These are phyloP conservation scores for Tethea ocularis DNA, from an alignment of 2,888 invertebrate genomes.

Conservation along the genomic window DNA sequence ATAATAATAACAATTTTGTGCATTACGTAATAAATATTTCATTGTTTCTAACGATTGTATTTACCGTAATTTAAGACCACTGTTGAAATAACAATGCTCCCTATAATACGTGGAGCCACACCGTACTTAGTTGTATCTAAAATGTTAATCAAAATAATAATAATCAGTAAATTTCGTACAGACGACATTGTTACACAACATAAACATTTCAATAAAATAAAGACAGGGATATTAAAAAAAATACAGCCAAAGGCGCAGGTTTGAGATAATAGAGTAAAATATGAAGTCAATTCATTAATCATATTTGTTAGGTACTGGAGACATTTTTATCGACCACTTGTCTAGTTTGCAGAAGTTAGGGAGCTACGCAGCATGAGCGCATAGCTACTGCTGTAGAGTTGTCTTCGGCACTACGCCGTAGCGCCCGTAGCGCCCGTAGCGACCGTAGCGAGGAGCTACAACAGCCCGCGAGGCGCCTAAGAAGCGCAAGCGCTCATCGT, in stretches of 20 bases:
- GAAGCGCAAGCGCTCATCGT: conserved; percentile 52
- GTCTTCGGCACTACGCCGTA: conserved; percentile 35
- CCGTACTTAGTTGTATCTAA: conserved; percentile 79
- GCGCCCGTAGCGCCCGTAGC: conserved; percentile 15
- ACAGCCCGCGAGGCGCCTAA: conserved; percentile 25
- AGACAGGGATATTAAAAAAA: conserved; percentile 78
- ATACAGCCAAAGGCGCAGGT: conserved; percentile 80
- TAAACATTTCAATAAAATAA: conserved; percentile 78
- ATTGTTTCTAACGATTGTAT: conserved; percentile 83
- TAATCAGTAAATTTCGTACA: conserved; percentile 66
- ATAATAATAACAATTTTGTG: conserved; percentile 82
- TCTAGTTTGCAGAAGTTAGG: conserved; percentile 64
- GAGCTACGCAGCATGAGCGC: conserved; percentile 44
- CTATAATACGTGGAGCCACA: conserved; percentile 66
- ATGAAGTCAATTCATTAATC: conserved; percentile 83
- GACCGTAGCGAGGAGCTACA: conserved; percentile 38
- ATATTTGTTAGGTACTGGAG: conserved; percentile 79
- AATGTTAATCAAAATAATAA: conserved; percentile 73
- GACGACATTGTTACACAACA: conserved; percentile 67
- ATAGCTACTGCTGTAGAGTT: conserved; percentile 35
- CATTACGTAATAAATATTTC: conserved; percentile 82
- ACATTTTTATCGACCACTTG: conserved; percentile 71
- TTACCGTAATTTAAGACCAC: conserved; percentile 81
- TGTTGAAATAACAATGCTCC: conserved; percentile 73
- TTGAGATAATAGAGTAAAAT: conserved; percentile 81